Base-by-base conservation (phyloP, 2,113 vertebrate genomes). In the Nibea albiflora region DNA sequence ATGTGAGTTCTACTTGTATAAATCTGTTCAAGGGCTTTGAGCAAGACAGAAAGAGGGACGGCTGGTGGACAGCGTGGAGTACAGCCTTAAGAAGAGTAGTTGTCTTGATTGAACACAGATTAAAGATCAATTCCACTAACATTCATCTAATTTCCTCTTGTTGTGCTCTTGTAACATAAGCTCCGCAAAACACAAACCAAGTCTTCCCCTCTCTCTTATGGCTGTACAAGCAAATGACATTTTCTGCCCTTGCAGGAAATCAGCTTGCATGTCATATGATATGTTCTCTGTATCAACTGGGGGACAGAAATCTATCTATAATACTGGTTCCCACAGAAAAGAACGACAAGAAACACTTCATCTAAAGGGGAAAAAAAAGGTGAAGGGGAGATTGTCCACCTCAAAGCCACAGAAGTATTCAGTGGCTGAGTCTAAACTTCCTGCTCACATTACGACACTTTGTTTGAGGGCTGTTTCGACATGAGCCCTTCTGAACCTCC, bases 381-480 rank as follows among this genome's bases (percentile, higher is more conserved):
- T 24, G 53, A 64, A 56, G 58, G 20, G 26, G 42, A 17, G 63
- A 81, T 61, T 68, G 58, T 78, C 70, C 28, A 69, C 65, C 69
- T 76, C 66, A 75, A 89, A 87, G 75, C 74, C 52, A 11, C 50
- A 46, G 78, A 71, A 78, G 79, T 57, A 57, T 87, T 82, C 83
- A 65, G 80, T 68, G 79, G 85, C 73, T 73, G 56, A 83, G 80
- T 80, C 74, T 85, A 58, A 83, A 90, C 86, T 86, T 92, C 88
- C 89, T 84, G 65, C 87, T 85, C 80, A 50, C 76, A 89, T 93
- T 90, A 90, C 28, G 67, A 75, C 85, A 88, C 65, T 24, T 80
- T 81, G 73, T 90, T 80, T 73, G 35, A 86, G 73, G 47, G 64
- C 71, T 54, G 68, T 81, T 85, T 63, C 66, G 54, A 71, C 73